Evolutionary conservation across 2,113 vertebrate species (phyloP).

Genomic region (Malurus elegans): DNA sequence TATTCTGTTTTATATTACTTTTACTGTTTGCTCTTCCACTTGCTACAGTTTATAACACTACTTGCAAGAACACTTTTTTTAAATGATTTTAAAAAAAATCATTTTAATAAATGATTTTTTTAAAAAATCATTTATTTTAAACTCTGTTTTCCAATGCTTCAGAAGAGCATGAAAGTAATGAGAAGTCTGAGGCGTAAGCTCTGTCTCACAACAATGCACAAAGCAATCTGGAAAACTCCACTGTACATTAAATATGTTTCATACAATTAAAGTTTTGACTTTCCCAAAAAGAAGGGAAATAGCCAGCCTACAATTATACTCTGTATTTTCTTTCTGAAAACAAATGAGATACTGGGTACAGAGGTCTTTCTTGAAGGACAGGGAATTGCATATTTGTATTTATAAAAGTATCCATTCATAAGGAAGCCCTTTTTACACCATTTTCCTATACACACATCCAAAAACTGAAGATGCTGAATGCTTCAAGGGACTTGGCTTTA

Average conservation of each 20-base stretch:
- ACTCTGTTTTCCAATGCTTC: neutral
- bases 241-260: neutral
- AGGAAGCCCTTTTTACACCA: neutral
- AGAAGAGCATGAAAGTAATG: neutral
- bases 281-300: neutral
- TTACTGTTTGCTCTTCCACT: neutral
- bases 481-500: neutral
- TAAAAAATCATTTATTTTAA: rapidly evolving
- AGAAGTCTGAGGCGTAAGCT: neutral
- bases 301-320: neutral
- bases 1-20: neutral
- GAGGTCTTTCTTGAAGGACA: neutral
- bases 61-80: neutral
- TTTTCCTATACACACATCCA: neutral
- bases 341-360: neutral
- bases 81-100: too few relatives aligned
- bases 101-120: too few relatives aligned
- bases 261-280: neutral
- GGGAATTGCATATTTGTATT: neutral
- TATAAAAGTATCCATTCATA: neutral
- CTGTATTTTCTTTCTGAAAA: neutral
- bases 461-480: neutral
- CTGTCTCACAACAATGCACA: neutral
- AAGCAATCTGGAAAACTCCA: neutral
- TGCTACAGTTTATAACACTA: neutral